Evolutionary conservation across 2,797 vertebrate genomes (phyloP).

Genomic region (Pangasius larnaudii): DNA sequence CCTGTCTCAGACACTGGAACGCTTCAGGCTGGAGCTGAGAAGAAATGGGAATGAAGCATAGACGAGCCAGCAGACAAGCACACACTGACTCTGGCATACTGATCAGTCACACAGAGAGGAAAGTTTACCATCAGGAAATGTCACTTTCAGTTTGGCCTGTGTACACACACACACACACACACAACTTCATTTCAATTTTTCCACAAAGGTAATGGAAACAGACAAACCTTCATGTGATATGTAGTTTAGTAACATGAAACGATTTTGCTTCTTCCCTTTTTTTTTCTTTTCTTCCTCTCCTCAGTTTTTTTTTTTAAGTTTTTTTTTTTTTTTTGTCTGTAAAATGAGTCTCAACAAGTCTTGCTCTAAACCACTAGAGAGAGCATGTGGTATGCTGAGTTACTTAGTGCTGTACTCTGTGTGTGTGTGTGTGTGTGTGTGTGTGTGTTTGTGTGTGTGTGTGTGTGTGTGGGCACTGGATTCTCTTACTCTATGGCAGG

Average conservation of each 20-base stretch:
- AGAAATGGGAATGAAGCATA: constrained; percentile 28
- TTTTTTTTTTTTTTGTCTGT: neutral
- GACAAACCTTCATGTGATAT: neutral
- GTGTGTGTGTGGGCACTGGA: neutral
- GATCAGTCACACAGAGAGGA: constrained; percentile 18
- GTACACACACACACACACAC: neutral
- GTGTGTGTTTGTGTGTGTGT: neutral
- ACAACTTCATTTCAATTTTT: neutral
- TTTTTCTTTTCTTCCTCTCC: neutral
- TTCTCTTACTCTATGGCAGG: neutral
- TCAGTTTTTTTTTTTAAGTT: neutral
- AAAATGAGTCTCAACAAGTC: neutral
- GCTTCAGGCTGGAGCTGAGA: constrained; percentile 39
- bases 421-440: neutral
- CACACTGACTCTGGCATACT: constrained; percentile 30
- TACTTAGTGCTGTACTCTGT: neutral
- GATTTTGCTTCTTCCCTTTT: neutral
- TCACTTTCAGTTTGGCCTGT: neutral
- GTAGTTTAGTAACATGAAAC: neutral
- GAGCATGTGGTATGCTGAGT: constrained; percentile 1
- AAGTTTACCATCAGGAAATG: constrained; percentile 28
- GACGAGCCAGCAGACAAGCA: constrained; percentile 34
- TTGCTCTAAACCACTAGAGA: constrained; percentile 29
- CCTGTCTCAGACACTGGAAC: constrained; percentile 41
- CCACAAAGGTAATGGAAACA: neutral